These are phyloP conservation scores for Dromius quadrimaculatus DNA, from an alignment of 2,888 invertebrate genomes.

Conservation along the genomic window DNA sequence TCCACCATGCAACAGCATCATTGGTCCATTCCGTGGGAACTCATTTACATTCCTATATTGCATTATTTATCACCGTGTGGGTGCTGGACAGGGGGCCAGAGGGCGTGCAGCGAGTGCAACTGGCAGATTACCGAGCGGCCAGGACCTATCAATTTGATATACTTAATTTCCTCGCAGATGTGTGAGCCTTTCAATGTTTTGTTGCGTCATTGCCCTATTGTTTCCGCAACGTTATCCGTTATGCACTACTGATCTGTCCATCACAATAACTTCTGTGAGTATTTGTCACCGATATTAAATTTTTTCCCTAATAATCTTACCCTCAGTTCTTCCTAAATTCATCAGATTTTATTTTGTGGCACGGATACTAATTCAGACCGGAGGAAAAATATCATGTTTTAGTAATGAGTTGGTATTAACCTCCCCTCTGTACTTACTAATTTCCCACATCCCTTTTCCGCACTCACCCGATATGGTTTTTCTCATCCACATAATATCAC, in stretches of 20 bases:
- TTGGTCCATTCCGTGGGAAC: conserved; percentile 42
- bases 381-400: conserved; percentile 57
- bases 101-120: conserved; percentile 47
- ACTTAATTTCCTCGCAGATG: conserved; percentile 53
- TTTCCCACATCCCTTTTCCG: neutral
- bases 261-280: neutral
- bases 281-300: too few relatives aligned
- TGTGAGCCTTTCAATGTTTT: conserved; percentile 44
- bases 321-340: too few relatives aligned
- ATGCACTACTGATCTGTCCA: conserved; percentile 13
- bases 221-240: conserved; percentile 24
- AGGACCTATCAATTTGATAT: conserved; percentile 52
- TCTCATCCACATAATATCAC: conserved; percentile 20
- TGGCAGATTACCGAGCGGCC: conserved; percentile 50
- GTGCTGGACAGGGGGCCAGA: neutral
- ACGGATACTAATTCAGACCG: conserved; percentile 17
- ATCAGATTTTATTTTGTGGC: conserved; percentile 45
- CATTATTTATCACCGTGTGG: conserved; percentile 50
- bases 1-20: conserved; percentile 10
- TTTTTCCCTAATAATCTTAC: too few relatives aligned
- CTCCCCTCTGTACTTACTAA: conserved; percentile 9
- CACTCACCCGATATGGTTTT: conserved; percentile 15
- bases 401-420: conserved; percentile 60
- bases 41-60: conserved; percentile 52
- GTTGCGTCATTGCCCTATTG: conserved; percentile 43